Evolutionary conservation across 2,113 vertebrate genomes (phyloP).

Genomic region (Recurvirostra avosetta): DNA sequence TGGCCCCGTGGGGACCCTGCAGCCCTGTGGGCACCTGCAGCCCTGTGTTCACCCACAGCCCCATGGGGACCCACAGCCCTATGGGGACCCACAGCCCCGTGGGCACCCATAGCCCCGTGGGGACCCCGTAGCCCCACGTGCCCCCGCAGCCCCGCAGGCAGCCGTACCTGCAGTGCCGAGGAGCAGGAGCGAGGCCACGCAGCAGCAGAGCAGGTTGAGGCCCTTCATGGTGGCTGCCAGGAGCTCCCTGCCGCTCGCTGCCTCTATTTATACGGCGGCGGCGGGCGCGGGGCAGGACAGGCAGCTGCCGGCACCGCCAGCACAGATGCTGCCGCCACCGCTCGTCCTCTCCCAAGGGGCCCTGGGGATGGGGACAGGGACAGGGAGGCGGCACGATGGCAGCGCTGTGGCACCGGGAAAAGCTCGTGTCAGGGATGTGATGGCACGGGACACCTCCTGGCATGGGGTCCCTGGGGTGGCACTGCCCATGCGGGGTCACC

Average conservation of each 20-base stretch:
- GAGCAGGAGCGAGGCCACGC: slow-evolving; percentile 58
- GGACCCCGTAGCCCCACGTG: background rate
- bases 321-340: background rate
- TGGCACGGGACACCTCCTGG: background rate
- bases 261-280: slow-evolving; percentile 51
- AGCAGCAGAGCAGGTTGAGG: slow-evolving; percentile 64
- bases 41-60: background rate
- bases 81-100: too few relatives aligned
- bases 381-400: accelerated
- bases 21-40: accelerated
- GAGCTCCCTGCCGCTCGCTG: slow-evolving; percentile 42
- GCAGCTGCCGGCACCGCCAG: background rate
- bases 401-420: background rate
- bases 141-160: background rate
- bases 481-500: accelerated
- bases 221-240: slow-evolving; percentile 66
- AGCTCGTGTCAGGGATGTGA: background rate
- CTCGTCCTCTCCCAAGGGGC: background rate
- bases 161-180: slow-evolving; percentile 39
- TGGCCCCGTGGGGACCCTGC: too few relatives aligned
- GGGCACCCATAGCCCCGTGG: background rate
- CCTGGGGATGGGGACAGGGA: background rate
- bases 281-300: slow-evolving; percentile 12
- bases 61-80: background rate
- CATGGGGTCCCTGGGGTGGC: background rate